phyloP scores from a whole-genome alignment of 2,797 vertebrate species.

The Anniella stebbinsi region DNA sequence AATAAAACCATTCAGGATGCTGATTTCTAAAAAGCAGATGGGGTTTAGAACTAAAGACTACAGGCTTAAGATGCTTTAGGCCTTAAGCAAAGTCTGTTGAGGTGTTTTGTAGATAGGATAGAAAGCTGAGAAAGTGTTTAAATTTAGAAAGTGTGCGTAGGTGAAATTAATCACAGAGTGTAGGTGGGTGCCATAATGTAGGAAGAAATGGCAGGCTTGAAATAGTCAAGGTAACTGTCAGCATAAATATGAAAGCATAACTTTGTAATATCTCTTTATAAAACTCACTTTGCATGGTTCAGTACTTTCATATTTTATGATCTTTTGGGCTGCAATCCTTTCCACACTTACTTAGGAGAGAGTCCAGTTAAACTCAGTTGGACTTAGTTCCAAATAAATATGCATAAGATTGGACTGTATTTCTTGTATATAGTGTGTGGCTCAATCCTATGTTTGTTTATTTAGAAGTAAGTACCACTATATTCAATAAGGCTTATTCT shows the following conservation, averaged over 20 bases:
- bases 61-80: neutral
- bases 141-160: conserved; percentile 35
- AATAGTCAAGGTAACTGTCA: conserved; percentile 23
- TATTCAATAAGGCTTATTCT: neutral
- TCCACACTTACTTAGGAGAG: neutral
- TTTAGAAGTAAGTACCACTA: no score
- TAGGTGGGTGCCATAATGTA: neutral
- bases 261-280: conserved; percentile 17
- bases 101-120: neutral
- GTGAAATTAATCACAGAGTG: rapidly evolving
- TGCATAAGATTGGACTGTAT: neutral
- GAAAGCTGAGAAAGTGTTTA: conserved; percentile 29
- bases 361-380: neutral
- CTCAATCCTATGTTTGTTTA: neutral
- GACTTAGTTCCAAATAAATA: conserved; percentile 1
- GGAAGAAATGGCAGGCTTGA: conserved; percentile 36
- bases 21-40: neutral
- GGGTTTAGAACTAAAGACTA: neutral
- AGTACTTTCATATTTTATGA: neutral
- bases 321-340: neutral
- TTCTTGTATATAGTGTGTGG: neutral
- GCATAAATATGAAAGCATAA: conserved; percentile 21
- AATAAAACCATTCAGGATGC: neutral
- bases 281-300: neutral
- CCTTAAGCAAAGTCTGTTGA: conserved; percentile 21